A percentile compares a stretch with the other conserved stretches of the same genome.
phyloP scores from a whole-genome alignment of 2,888 invertebrate genomes.

The Prionchulus punctatus region DNA sequence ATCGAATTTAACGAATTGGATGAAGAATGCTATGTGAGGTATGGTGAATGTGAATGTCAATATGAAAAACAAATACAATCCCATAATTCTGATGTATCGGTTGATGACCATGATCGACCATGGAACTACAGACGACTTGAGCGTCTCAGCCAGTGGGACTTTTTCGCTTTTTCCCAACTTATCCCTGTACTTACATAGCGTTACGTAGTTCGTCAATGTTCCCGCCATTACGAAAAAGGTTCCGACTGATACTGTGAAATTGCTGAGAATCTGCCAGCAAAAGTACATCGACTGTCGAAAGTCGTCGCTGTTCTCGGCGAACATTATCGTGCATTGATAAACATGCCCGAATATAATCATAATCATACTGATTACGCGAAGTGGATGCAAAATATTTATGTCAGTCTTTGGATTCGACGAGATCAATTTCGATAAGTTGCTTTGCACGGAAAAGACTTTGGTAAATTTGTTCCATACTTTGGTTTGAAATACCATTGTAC shows the following conservation, averaged over 20 bases:
- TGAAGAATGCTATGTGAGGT: too few relatives aligned
- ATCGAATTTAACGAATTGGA: too few relatives aligned
- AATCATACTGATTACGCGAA: not conserved
- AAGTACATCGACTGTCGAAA: not conserved
- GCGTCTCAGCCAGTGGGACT: not conserved
- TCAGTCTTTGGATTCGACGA: not conserved
- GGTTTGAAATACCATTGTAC: too few relatives aligned
- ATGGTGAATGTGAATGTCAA: not conserved
- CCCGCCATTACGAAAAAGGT: not conserved
- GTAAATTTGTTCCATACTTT: too few relatives aligned
- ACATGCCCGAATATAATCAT: not conserved
- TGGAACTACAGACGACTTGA: not conserved
- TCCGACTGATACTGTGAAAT: not conserved
- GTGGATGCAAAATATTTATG: not conserved
- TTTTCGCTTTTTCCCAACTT: too few relatives aligned
- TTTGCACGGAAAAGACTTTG: not conserved
- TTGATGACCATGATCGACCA: not conserved
- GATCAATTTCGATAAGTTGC: not conserved
- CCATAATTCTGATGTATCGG: not conserved
- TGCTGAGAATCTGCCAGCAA: not conserved
- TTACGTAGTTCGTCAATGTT: not conserved
- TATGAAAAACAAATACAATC: not conserved
- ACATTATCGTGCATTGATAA: not conserved
- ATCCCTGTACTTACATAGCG: not conserved
- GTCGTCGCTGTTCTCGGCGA: not conserved